These are phyloP conservation scores for Drosophila eohydei DNA, from an alignment of 2,888 invertebrate species.

Conservation along the genomic window DNA sequence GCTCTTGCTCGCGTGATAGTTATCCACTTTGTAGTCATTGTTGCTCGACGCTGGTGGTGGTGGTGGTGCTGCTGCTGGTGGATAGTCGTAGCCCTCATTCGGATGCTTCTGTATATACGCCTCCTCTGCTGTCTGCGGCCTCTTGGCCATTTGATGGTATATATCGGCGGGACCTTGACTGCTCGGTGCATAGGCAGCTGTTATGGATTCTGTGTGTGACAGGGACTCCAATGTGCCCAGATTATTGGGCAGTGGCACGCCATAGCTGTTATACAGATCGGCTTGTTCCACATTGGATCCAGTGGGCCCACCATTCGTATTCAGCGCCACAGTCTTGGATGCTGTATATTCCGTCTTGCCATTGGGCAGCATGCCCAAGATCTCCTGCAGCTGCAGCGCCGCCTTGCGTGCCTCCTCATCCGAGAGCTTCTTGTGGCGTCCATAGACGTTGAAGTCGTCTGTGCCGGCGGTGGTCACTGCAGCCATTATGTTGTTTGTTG, in stretches of 20 bases:
- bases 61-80: conserved; percentile 34
- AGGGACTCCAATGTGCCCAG: conserved; percentile 81
- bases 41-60: conserved; percentile 38
- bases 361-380: conserved; percentile 80
- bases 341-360: conserved; percentile 83
- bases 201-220: conserved; percentile 83
- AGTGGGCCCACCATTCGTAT: conserved; percentile 55
- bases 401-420: conserved; percentile 83
- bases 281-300: conserved; percentile 62
- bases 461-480: conserved; percentile 48
- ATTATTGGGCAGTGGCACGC: conserved; percentile 72
- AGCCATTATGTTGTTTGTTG: conserved; percentile 30
- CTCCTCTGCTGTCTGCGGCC: conserved; percentile 76
- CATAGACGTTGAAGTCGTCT: conserved; percentile 83
- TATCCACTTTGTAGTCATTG: conserved; percentile 71
- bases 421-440: conserved; percentile 81
- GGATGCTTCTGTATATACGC: conserved; percentile 81
- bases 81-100: conserved; percentile 80
- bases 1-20: conserved; percentile 69
- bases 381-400: conserved; percentile 82
- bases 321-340: conserved; percentile 78
- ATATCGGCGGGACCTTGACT: conserved; percentile 75
- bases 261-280: conserved; percentile 68
- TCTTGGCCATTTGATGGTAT: conserved; percentile 83
- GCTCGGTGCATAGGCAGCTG: conserved; percentile 80